phyloP scores from a whole-genome alignment of 2,888 invertebrate genomes.

The Apotomis betuletana region DNA sequence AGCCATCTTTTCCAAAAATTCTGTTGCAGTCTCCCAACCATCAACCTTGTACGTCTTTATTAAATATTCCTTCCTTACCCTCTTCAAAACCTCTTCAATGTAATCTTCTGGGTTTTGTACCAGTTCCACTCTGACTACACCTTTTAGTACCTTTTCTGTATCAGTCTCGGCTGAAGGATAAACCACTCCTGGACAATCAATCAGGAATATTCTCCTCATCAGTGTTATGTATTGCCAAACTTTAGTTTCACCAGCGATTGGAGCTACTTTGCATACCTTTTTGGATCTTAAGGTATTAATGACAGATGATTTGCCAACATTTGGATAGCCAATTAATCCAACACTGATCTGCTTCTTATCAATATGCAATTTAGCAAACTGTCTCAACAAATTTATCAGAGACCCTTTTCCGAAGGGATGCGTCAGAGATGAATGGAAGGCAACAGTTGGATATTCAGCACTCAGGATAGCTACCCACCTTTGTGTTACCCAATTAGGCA shows the following conservation, averaged over 20 bases:
- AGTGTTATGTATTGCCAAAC: slow-evolving; percentile 99
- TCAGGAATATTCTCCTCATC: slow-evolving; percentile 97
- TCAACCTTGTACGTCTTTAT: slow-evolving; percentile 94
- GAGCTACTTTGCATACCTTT: slow-evolving; percentile 99
- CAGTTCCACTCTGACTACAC: slow-evolving; percentile 98
- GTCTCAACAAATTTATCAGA: slow-evolving; percentile 96
- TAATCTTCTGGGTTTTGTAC: slow-evolving; percentile 98
- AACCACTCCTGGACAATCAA: slow-evolving; percentile 99
- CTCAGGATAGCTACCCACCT: slow-evolving; percentile 98
- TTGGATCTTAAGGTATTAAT: slow-evolving; percentile 98
- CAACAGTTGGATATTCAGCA: slow-evolving; percentile 97
- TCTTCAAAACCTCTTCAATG: slow-evolving; percentile 91
- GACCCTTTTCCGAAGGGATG: slow-evolving; percentile 99
- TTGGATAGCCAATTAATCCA: slow-evolving; percentile 99
- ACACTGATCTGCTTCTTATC: slow-evolving; percentile 99
- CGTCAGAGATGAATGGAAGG: slow-evolving; percentile 98
- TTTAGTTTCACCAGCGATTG: slow-evolving; percentile 98
- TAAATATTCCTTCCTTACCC: slow-evolving; percentile 95
- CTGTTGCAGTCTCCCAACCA: slow-evolving; percentile 90
- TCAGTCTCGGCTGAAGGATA: slow-evolving; percentile 98
- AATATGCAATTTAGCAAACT: slow-evolving; percentile 96
- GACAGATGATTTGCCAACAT: slow-evolving; percentile 99
- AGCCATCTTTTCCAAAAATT: slow-evolving; percentile 97
- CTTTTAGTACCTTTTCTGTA: slow-evolving; percentile 97
- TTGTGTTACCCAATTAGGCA: slow-evolving; percentile 99